Base-by-base conservation (phyloP, 92 coral and sea anemone species). In the Zoanthus solanderi region DNA sequence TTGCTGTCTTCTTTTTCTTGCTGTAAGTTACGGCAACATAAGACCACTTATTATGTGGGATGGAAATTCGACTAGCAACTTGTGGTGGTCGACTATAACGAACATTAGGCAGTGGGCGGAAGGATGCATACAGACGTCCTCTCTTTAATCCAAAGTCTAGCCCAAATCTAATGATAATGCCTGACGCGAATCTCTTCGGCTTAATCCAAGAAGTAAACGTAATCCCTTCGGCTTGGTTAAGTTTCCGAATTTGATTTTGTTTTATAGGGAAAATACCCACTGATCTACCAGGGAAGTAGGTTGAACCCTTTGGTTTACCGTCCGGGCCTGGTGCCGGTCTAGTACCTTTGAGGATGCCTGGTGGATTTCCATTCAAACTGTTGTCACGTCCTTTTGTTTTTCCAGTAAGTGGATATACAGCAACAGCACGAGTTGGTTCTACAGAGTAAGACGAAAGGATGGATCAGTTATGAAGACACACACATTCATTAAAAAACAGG, bases 331-430 rank as follows among this genome's bases (percentile, higher is more conserved):
- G 84, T 2, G 72, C 84, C 10, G 84, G 84, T 66, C 74, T 79
- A 7, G 84, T 63, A 54, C 84, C 56, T 63, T 71, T 54, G 44
- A 79, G 84, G 18, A 48, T n/a, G 56, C 84, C 84, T 9, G 84
- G 84, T 13, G 74, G 84, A 52, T 79, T 79, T 30, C 84, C 90
- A 74, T 89, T 79, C 63, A 92, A 75, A 76, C 96, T 93, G 61
- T 84, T 79, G 86, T 93, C 96, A 74, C 91, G 76, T 12, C 92
- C 96, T 14, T 88, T 81, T 30, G 94, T 88, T 14, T 84, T 66
- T 53, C 83, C 76, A 45, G 86, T 87, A 58, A 93, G 92, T 34
- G 96, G 94, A 60, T 83, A 93, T 18, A 93, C 89, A 15, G 96
- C 96, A 9, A 93, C 79, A 42, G 96, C 94, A 23, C 96, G 92